Evolutionary conservation across 92 coral and sea anemone genomes (phyloP), one percentile per base, ranked within the genome.

Genomic region (Hydrozoanthus gracilis): DNA sequence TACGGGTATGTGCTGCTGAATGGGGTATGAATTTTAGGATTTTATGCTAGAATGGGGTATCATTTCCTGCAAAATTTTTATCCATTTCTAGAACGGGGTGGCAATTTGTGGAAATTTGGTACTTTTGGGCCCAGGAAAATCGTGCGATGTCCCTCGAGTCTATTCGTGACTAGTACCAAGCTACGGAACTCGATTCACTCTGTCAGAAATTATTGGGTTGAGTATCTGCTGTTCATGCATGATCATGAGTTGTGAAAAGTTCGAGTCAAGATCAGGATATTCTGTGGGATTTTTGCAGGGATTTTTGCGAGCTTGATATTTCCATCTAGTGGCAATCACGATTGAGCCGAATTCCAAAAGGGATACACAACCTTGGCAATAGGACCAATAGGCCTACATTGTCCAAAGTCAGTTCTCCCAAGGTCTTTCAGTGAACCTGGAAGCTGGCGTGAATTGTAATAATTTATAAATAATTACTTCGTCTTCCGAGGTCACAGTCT

Each of bases 121-220:
- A n/a, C n/a, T n/a, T n/a, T n/a, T n/a, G n/a, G n/a, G n/a, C n/a
- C n/a, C n/a, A n/a, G n/a, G n/a, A n/a, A n/a, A n/a, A n/a, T n/a
- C n/a, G n/a, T n/a, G n/a, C n/a, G n/a, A n/a, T n/a, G n/a, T n/a
- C n/a, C n/a, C n/a, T n/a, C n/a, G n/a, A n/a, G n/a, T n/a, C n/a
- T n/a, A n/a, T n/a, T n/a, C n/a, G n/a, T n/a, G n/a, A 67, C 72
- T 67, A 67, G 44, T 67, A 67, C 72, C 72, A 67, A 67, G 44
- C 72, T 67, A 67, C 72, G 72, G 72, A 67, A 67, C 72, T 67
- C 44, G 44, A 67, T 67, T 67, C 72, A 67, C 72, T 67, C 72
- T 67, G 72, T 67, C 72, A 67, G 72, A 67, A 67, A 67, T 11
- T 14, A 67, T 67, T 67, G 72, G 10, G 18, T 62, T 3, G 3